phyloP scores from a whole-genome alignment of 1,140 invertebrate genomes.

The Zaprionus inermis region DNA sequence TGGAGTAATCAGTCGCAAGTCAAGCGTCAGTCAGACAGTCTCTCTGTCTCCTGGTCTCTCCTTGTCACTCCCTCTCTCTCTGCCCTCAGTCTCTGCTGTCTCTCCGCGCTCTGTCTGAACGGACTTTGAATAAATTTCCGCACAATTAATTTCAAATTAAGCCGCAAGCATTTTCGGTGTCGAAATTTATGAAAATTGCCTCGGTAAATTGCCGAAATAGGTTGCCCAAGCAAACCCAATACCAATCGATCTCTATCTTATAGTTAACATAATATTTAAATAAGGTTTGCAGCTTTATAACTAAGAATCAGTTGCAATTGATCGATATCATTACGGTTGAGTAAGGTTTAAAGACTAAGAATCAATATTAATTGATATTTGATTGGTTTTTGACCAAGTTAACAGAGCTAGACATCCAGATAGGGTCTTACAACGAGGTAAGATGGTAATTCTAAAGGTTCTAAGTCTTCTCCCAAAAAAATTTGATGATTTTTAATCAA shows the following conservation, averaged over 20 bases:
- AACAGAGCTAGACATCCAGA: too few species aligned
- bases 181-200: conserved; percentile 67
- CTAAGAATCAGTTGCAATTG: neutral
- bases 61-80: conserved; percentile 28
- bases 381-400: too few species aligned
- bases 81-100: conserved; percentile 46
- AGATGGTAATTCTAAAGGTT: too few species aligned
- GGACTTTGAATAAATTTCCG: conserved; percentile 54
- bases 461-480: too few species aligned
- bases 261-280: neutral
- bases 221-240: conserved; percentile 12
- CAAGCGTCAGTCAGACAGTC: conserved; percentile 40
- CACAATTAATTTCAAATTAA: conserved; percentile 77
- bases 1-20: conserved; percentile 62
- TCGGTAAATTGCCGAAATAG: conserved; percentile 32
- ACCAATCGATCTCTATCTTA: neutral
- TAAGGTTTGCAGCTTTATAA: too few species aligned
- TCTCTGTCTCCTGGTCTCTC: too few species aligned
- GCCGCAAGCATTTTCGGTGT: conserved; percentile 56
- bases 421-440: too few species aligned
- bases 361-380: too few species aligned
- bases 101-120: conserved; percentile 42
- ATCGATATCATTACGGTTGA: neutral
- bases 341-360: neutral
- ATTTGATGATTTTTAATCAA: too few species aligned